Evolutionary conservation across 2,797 vertebrate genomes (phyloP).

Genomic region (Chelidonichthys spinosus): DNA sequence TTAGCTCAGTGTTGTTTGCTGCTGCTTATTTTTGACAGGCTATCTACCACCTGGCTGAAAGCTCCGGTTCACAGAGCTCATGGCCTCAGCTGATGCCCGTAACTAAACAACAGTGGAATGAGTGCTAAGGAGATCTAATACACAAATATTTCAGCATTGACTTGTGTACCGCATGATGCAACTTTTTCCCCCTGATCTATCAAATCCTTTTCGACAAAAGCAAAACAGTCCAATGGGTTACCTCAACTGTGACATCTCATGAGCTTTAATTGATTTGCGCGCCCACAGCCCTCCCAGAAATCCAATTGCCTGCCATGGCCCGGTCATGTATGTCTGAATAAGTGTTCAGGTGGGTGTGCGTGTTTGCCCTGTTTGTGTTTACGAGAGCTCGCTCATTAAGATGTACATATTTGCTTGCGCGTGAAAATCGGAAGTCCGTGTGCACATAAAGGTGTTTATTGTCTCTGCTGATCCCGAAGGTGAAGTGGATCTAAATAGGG

Average conservation of each 20-base stretch:
- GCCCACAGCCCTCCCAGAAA: conserved; percentile 28
- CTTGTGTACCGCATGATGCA: too few species aligned
- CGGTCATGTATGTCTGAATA: conserved; percentile 10
- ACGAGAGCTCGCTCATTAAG: conserved; percentile 2
- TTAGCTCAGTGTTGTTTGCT: conserved; percentile 1
- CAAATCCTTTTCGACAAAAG: background rate
- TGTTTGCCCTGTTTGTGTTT: conserved; percentile 23
- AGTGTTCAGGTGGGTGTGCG: conserved; percentile 6
- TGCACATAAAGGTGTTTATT: background rate
- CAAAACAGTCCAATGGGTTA: background rate
- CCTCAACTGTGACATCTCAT: conserved; percentile 20
- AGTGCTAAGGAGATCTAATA: background rate
- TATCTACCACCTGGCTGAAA: background rate
- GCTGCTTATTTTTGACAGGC: conserved; percentile 12
- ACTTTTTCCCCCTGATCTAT: background rate
- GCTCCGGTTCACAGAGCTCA: background rate
- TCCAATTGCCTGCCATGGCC: conserved; percentile 26
- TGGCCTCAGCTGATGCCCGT: conserved; percentile 2
- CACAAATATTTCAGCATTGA: background rate
- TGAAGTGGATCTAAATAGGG: conserved; percentile 38
- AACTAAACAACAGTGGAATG: background rate
- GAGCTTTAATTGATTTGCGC: conserved; percentile 40
- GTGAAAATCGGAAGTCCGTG: conserved; percentile 11
- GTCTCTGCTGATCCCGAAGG: conserved; percentile 31
- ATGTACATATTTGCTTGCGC: conserved; percentile 13